These are phyloP conservation scores for Enteromius paludinosus DNA, from an alignment of 2,797 vertebrate species.

Conservation along the genomic window DNA sequence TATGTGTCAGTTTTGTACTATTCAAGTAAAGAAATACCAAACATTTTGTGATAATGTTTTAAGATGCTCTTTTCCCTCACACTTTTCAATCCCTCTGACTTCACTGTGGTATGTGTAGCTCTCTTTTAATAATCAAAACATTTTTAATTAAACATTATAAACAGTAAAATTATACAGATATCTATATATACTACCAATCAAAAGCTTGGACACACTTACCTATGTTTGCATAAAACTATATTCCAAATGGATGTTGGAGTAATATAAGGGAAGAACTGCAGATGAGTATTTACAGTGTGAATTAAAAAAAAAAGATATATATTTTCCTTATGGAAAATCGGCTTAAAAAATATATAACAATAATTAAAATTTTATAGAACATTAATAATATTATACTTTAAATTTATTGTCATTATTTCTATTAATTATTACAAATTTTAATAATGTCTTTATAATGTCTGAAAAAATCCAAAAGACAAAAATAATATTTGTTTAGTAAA, in stretches of 20 bases:
- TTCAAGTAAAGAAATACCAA: background rate
- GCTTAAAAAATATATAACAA: background rate
- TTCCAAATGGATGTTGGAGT: background rate
- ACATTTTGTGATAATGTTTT: background rate
- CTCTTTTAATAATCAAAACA: background rate
- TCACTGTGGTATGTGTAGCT: background rate
- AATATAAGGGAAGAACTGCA: background rate
- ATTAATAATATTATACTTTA: background rate
- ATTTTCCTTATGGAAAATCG: background rate
- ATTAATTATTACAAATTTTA: background rate
- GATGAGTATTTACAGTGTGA: background rate
- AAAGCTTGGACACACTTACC: background rate
- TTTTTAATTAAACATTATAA: background rate
- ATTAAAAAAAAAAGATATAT: background rate
- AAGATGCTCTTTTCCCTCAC: background rate
- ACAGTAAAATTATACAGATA: background rate
- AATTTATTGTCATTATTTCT: background rate
- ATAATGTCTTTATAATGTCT: background rate
- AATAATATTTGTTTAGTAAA: background rate
- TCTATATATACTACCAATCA: background rate
- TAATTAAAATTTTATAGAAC: background rate
- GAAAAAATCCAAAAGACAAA: background rate
- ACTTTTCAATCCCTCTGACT: background rate
- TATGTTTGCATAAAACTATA: background rate
- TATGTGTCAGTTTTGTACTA: background rate